Conservation (phyloP, 2,888 invertebrate genomes). For the Brenthis daphne region DNA sequence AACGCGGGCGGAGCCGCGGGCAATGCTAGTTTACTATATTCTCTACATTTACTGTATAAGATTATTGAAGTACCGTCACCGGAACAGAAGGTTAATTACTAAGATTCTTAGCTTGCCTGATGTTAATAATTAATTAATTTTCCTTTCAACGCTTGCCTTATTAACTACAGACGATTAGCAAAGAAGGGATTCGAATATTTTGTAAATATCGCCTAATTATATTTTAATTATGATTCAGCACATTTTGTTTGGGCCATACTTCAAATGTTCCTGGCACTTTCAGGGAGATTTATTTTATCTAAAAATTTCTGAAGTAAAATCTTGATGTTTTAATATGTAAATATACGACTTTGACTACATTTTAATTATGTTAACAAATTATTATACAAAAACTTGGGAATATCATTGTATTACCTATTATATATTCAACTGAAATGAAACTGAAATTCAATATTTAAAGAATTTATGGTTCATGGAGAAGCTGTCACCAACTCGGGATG, state of each 20-base stretch:
- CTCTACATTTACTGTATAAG: background rate
- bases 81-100: conserved; percentile 24
- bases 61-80: conserved; percentile 11
- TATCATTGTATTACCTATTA: no score
- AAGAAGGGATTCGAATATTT: conserved; percentile 28
- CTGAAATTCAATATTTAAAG: no score
- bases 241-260: conserved; percentile 23
- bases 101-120: conserved; percentile 18
- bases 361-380: no score
- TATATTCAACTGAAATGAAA: no score
- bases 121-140: conserved; percentile 30
- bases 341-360: no score
- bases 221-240: conserved; percentile 36
- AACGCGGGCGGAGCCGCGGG: no score
- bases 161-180: conserved; percentile 26
- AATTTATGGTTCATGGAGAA: no score
- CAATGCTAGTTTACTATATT: no score
- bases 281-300: background rate
- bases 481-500: no score
- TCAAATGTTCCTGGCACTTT: conserved; percentile 31
- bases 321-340: no score
- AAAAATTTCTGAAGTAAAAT: background rate
- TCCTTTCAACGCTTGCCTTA: conserved; percentile 27
- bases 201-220: conserved; percentile 30
- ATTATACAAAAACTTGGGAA: no score